Percentiles rank a stretch among this genome's conserved stretches.
phyloP scores from a whole-genome alignment of 2,888 invertebrate species.

The Bursaphelenchus okinawaensis region DNA sequence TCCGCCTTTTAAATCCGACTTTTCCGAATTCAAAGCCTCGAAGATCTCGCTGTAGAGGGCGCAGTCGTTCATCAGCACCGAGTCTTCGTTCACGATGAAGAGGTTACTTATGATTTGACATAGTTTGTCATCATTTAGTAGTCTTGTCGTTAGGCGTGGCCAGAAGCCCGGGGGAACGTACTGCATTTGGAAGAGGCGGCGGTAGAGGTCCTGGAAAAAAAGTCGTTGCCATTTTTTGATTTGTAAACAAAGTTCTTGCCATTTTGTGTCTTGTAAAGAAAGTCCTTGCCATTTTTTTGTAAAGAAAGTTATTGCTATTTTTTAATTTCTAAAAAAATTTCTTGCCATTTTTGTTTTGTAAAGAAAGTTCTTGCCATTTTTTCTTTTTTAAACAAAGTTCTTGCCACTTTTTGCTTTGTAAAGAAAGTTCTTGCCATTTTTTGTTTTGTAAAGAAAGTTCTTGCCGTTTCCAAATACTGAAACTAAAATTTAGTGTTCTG shows the following conservation, averaged over 20 bases:
- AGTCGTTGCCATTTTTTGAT: background rate
- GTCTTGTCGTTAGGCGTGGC: constrained; percentile 81
- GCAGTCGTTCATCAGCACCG: constrained; percentile 10
- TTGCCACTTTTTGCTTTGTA: too few relatives aligned
- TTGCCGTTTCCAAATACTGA: too few relatives aligned
- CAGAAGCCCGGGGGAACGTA: constrained; percentile 98
- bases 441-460: too few relatives aligned
- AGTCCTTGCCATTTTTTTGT: background rate
- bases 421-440: too few relatives aligned
- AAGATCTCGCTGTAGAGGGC: constrained; percentile 13
- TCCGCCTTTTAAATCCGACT: constrained; percentile 18
- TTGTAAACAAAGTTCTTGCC: background rate
- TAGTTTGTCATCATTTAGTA: constrained; percentile 45
- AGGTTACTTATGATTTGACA: constrained; percentile 18
- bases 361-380: background rate
- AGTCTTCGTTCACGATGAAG: constrained; percentile 22
- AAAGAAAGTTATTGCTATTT: background rate
- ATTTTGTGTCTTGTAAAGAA: background rate
- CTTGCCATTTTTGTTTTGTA: background rate
- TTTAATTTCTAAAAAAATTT: background rate
- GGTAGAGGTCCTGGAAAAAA: constrained; percentile 31
- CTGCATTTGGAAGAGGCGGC: constrained; percentile 68
- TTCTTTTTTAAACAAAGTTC: too few relatives aligned
- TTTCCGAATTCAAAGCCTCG: constrained; percentile 9
- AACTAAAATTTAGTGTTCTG: too few relatives aligned